Evolutionary conservation across 2,797 vertebrate species (phyloP).

Genomic region (Cyclura pinguis): DNA sequence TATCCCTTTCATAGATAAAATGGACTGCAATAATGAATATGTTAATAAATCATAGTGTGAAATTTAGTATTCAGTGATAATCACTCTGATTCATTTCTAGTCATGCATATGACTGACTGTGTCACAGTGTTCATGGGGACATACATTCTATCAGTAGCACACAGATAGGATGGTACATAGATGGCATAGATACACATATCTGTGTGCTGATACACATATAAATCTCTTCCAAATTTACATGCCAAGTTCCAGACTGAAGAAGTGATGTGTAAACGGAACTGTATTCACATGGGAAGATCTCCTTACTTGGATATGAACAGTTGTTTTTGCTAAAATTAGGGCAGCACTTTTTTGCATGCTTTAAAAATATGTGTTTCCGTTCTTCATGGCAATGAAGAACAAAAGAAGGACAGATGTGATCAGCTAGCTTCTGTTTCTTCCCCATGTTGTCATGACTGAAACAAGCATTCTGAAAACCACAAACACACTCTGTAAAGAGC

Average conservation of each 20-base stretch:
- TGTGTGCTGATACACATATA: neutral
- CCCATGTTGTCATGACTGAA: conserved; percentile 23
- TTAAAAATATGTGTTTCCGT: neutral
- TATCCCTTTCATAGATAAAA: neutral
- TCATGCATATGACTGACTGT: neutral
- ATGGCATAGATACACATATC: neutral
- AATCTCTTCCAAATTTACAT: neutral
- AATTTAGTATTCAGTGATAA: neutral
- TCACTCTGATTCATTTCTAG: neutral
- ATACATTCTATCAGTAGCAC: neutral
- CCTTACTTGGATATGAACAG: neutral
- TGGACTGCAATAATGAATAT: neutral
- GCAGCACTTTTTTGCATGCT: neutral
- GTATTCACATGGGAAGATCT: neutral
- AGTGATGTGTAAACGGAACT: neutral
- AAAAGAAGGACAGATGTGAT: conserved; percentile 16
- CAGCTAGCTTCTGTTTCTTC: conserved; percentile 23
- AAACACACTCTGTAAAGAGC: neutral
- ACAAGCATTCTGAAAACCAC: conserved; percentile 16
- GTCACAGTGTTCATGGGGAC: neutral
- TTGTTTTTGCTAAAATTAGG: neutral
- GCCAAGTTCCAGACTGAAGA: neutral
- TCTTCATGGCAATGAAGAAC: neutral
- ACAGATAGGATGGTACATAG: neutral
- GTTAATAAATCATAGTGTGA: neutral